These are phyloP conservation scores for Lytechinus variegatus DNA, from an alignment of 35 echinoderm and acorn worm genomes.

Conservation along the genomic window DNA sequence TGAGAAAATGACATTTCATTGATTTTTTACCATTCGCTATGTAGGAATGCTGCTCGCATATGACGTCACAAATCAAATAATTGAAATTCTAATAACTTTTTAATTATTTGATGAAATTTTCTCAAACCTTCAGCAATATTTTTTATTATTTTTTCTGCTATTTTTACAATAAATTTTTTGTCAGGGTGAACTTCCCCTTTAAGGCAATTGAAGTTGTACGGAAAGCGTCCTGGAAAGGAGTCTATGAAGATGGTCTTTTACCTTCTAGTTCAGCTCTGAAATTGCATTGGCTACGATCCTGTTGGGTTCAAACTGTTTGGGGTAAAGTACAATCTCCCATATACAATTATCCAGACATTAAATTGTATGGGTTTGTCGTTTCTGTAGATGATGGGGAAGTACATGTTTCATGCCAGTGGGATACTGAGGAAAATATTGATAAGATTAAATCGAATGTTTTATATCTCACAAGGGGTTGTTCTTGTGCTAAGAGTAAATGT, in stretches of 20 bases:
- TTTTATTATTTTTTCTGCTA: no score
- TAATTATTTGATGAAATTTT: no score
- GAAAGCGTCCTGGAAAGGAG: conserved; percentile 30
- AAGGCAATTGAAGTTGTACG: conserved; percentile 31
- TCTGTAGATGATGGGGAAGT: neutral
- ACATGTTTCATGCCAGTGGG: neutral
- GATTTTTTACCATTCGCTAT: no score
- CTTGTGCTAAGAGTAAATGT: conserved; percentile 24
- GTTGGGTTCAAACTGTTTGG: conserved; percentile 44
- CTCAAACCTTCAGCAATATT: no score
- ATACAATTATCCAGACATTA: conserved; percentile 55
- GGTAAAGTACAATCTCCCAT: neutral
- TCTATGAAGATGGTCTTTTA: conserved; percentile 23
- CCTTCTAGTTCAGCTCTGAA: conserved; percentile 21
- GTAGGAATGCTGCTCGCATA: no score
- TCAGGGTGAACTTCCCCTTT: no score
- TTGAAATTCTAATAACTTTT: no score
- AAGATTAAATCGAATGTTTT: neutral
- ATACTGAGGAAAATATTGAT: conserved; percentile 43
- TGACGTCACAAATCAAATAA: no score
- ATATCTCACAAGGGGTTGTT: conserved; percentile 31
- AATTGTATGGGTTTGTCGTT: conserved; percentile 25
- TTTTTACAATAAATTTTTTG: no score
- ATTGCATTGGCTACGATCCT: conserved; percentile 47
- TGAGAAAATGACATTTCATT: no score